Evolutionary conservation across 2,113 vertebrate genomes (phyloP), one percentile per base, ranked within the genome.

Genomic region (Passer montanus): DNA sequence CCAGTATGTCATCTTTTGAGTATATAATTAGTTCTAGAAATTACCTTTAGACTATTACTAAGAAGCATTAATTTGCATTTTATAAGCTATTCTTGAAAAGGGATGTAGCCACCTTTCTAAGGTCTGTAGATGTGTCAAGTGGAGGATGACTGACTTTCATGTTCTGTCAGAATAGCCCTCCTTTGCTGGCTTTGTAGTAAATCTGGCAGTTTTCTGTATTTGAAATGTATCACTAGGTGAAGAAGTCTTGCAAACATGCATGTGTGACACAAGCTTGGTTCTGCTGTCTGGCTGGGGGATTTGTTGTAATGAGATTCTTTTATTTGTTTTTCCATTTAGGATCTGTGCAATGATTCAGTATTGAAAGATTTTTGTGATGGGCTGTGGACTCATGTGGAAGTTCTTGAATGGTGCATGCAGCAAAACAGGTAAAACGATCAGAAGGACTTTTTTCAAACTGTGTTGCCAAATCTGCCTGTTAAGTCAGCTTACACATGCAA

Each of bases 321-420:
- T 68, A 11, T 90, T 78, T 92, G 14, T 86, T n/a, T 94, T 92
- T 91, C 64, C 35, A 3, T 76, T 90, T 87, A 97, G 97, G 98
- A 97, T 46, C 87, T 98, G 75, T 98, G 93, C 88, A 98, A 96
- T 85, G 99, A 99, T 93, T 97, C 97, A 41, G 96, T 99, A 87
- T 98, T 99, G 91, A 98, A 98, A 93, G 98, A 99, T 44, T 99
- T 99, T 97, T 99, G 99, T 74, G 97, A 99, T 83, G 97, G 98
- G 23, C 91, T 99, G 35, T 98, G 98, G 75, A 96, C 98, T 95
- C 99, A 99, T 67, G 97, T 99, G 44, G 98, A 98, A 89, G 98
- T 99, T 81, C 97, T 99, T 84, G 98, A 99, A 90, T 99, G 99
- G 99, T 99, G 99, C 83, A 90, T 97, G 19, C 98, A 99, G 94